These are phyloP conservation scores for Turnix velox DNA, from an alignment of 2,113 vertebrate genomes.

Conservation along the genomic window DNA sequence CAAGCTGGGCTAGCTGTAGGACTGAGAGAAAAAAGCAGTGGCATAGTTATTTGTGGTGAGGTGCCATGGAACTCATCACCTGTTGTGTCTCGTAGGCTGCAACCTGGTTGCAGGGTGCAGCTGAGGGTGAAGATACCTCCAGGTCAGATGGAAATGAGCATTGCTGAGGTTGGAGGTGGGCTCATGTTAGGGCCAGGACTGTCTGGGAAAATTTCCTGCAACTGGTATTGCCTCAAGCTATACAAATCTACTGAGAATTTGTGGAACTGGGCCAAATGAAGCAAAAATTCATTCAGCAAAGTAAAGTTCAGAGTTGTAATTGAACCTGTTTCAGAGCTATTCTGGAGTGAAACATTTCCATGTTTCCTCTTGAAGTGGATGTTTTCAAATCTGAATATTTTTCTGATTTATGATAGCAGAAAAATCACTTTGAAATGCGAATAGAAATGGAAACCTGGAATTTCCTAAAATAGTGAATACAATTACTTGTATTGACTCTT, in stretches of 20 bases:
- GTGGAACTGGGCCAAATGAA: neutral
- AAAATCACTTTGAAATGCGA: neutral
- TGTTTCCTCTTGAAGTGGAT: neutral
- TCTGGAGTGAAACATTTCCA: neutral
- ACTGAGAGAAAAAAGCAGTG: neutral
- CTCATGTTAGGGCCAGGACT: neutral
- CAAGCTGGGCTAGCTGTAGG: neutral
- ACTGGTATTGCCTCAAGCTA: neutral
- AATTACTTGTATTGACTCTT: neutral
- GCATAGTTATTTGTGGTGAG: neutral
- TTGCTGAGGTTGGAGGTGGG: neutral
- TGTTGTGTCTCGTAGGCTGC: accelerated
- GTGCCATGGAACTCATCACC: neutral
- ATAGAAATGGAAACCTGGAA: neutral
- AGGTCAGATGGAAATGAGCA: neutral
- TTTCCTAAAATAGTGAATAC: neutral
- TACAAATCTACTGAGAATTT: neutral
- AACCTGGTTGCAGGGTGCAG: neutral
- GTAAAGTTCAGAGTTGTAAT: neutral
- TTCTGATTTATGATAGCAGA: neutral
- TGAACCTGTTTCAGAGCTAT: neutral
- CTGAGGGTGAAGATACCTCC: neutral
- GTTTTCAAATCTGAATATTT: neutral
- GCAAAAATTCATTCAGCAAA: neutral
- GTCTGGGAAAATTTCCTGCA: neutral